Evolutionary conservation across 2,888 invertebrate species (phyloP), one percentile per base, ranked within the genome.

Genomic region (Salticus scenicus): DNA sequence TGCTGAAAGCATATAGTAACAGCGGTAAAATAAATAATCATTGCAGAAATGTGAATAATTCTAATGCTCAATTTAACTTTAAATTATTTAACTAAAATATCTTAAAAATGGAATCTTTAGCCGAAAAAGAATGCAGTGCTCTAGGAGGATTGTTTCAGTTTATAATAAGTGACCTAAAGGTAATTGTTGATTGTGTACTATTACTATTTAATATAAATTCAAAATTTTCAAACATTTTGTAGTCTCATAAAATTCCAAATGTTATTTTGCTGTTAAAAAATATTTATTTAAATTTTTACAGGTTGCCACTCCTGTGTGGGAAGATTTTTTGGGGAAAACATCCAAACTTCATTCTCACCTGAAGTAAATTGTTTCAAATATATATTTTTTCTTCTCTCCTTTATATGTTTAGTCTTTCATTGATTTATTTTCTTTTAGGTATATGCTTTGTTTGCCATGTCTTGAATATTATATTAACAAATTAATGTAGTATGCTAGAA

Each of bases 141-240:
- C 93, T 98, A 90, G 98, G 98, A 92, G 96, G 96, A 91, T 94
- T 98, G 89, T 98, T 98, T 92, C 97, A 98, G 92, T 96, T 97
- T 92, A 97, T 98, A 90, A 95, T 98, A 90, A 95, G 95, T 90
- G 98, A 98, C 92, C 96, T 98, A 96, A 98, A 98, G 96, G 98
- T 98, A 94, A 57, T 37, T 37, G 37, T 37, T 37, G 37, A 7
- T 37, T 37, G 37, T 37, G 37, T 37, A 37, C 7, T 7, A 37
- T 7, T 7, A 37, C 10, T 37, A 10, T 37, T 37, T 37, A 37
- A 37, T 37, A 10, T 7, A 7, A 37, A 37, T 37, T 10, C 37
- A 7, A n/a, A n/a, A n/a, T n/a, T n/a, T n/a, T n/a, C n/a, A n/a
- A n/a, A n/a, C n/a, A n/a, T n/a, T n/a, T n/a, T n/a, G n/a, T n/a